These are phyloP conservation scores for Mechanitis messenoides DNA, from an alignment of 2,888 invertebrate genomes.

Conservation along the genomic window DNA sequence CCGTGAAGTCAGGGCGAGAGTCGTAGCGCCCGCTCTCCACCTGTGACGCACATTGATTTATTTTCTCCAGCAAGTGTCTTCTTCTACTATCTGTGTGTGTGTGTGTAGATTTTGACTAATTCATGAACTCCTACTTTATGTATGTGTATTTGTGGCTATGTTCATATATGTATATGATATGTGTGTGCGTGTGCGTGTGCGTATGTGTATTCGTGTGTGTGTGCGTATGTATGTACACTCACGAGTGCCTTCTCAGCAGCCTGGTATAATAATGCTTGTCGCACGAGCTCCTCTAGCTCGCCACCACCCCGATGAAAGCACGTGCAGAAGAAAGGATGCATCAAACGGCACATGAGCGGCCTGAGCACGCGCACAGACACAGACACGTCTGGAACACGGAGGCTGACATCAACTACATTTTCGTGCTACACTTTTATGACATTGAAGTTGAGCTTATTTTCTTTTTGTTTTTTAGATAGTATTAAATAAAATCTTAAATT, in stretches of 20 bases:
- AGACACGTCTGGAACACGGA: slow-evolving; percentile 77
- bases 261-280: slow-evolving; percentile 80
- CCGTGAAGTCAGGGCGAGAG: slow-evolving; percentile 80
- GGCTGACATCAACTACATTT: no score
- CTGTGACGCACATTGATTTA: slow-evolving; percentile 43
- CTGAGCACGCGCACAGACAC: slow-evolving; percentile 80
- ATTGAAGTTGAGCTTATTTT: no score
- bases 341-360: slow-evolving; percentile 80
- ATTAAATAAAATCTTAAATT: no score
- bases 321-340: slow-evolving; percentile 83
- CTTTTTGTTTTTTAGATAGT: no score
- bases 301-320: slow-evolving; percentile 81
- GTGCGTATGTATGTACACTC: slow-evolving; percentile 36
- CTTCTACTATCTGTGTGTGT: not conserved
- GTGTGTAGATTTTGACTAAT: not conserved
- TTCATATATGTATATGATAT: not conserved
- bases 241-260: slow-evolving; percentile 80
- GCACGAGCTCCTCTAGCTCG: slow-evolving; percentile 77
- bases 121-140: not conserved
- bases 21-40: slow-evolving; percentile 80
- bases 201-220: not conserved
- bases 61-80: not conserved
- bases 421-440: no score
- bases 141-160: not conserved
- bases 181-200: not conserved